Evolutionary conservation across 2,113 vertebrate genomes (phyloP), one percentile per base, ranked within the genome.

Genomic region (Pyrgilauda ruficollis): DNA sequence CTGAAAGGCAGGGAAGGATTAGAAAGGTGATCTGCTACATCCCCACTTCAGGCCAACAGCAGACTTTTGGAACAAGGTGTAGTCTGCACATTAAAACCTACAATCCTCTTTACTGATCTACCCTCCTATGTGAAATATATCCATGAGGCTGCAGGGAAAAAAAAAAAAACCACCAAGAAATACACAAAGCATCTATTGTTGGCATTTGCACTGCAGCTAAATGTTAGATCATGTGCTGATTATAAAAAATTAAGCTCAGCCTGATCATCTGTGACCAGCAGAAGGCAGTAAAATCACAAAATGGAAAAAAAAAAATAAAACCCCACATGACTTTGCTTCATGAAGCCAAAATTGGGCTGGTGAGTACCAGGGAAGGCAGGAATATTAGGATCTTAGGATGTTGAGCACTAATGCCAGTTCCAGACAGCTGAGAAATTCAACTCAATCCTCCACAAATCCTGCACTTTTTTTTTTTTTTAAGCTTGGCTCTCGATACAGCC

Each of bases 251-350:
- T 62, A 62, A 94, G 33, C 49, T 26, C 66, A 18, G 35, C 8
- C 66, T 75, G 74, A 75, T 89, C 52, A 31, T 22, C 33, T 95
- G 76, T 62, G 91, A 69, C 96, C 96, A 96, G 89, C 62, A 97
- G 94, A 96, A 97, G 95, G 96, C 95, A 95, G 87, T 97, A 93
- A 96, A 82, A 95, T 93, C 91, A 93, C 75, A 74, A 95, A 53
- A 93, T 72, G 81, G 70, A 9, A 61, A 78, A 87, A 78, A 78
- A 41, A n/a, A 78, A 87, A 78, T 64, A 41, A n/a, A 14, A 7
- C 0, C 4, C 2, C 37, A 43, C 41, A 18, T 1, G 55, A 50
- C 19, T 59, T 39, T 59, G 67, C 17, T 35, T 24, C 47, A 8
- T 8, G 10, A 81, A 37, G 52, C 35, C 52, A 27, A 61, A 67